Evolutionary conservation across 2,888 invertebrate genomes (phyloP), one percentile per base, ranked within the genome.

Genomic region (Heliothis peltigera): DNA sequence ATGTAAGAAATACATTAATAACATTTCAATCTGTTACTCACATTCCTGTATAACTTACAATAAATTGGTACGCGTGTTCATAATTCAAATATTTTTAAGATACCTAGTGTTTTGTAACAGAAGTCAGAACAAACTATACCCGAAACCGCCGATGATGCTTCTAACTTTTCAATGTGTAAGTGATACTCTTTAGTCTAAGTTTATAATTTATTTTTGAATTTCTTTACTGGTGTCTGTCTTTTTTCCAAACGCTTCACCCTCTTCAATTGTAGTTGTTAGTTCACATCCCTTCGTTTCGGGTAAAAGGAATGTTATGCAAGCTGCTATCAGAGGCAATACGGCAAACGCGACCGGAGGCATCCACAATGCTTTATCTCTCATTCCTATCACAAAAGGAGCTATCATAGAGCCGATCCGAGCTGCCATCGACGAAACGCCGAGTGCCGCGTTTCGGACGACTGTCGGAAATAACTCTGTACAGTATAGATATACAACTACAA

Each of bases 401-500:
- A 97, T 79, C 95, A 98, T 98, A 0, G 98, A 98, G 0, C 98
- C 98, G 22, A 98, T 93, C 74, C 98, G 96, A 0, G 98, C 98
- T 84, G 97, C 96, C 96, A 98, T 97, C 0, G 98, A 98, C n/a
- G 97, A 97, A n/a, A 97, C 95, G 0, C 98, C 98, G 60, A 98
- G 95, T 0, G 98, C 98, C 52, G 97, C 97, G 82, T 98, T 98
- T 35, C 98, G 95, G 1, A 98, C 97, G 2, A 98, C 97, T 0
- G 98, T 98, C 0, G 98, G 98, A 82, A 98, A 98, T 54, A 98
- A 87, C 90, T 98, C 98, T 0, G 98, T 97, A 42, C 97, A 97
- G 90, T 97, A 98, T 44, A 98, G 96, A 89, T 98, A 98, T 12
- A 97, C 97, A 21, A 97, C 96, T 0, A 98, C 97, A 85, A 98